phyloP scores from a whole-genome alignment of 2,797 vertebrate genomes.

The Peromyscus nudipes region DNA sequence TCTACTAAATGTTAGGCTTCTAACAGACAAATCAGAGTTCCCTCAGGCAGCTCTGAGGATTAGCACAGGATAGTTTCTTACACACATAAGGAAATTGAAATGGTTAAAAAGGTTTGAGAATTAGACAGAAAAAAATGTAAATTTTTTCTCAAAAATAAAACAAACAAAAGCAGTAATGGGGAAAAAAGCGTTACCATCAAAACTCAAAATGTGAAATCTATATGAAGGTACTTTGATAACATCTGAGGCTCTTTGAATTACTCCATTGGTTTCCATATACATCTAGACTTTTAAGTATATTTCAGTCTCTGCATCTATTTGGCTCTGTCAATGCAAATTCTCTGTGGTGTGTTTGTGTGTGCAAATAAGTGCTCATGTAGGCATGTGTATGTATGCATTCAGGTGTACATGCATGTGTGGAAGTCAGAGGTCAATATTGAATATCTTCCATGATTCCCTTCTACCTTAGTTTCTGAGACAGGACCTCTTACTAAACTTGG shows the following conservation, averaged over 20 bases:
- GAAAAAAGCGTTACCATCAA: not conserved
- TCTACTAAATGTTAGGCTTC: not conserved
- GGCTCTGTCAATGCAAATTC: not conserved
- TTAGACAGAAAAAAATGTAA: not conserved
- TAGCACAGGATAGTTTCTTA: not conserved
- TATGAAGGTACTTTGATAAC: not conserved
- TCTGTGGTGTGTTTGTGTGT: not conserved
- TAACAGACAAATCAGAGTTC: not conserved
- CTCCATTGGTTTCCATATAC: not conserved
- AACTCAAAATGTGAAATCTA: not conserved
- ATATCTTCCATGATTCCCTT: not conserved
- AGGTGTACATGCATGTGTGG: not conserved
- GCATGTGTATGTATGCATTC: not conserved
- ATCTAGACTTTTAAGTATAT: not conserved
- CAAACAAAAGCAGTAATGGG: not conserved
- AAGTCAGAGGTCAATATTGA: not conserved
- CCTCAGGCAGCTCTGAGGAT: not conserved
- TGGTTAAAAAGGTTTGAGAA: not conserved
- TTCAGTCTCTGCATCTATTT: not conserved
- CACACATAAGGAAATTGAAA: not conserved
- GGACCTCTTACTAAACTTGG: not conserved
- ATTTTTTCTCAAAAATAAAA: not conserved
- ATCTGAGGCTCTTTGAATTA: not conserved
- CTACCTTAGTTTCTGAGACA: not conserved
- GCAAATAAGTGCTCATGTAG: not conserved